Evolutionary conservation across 2,113 vertebrate genomes (phyloP).

Genomic region (Brachirus orientalis): DNA sequence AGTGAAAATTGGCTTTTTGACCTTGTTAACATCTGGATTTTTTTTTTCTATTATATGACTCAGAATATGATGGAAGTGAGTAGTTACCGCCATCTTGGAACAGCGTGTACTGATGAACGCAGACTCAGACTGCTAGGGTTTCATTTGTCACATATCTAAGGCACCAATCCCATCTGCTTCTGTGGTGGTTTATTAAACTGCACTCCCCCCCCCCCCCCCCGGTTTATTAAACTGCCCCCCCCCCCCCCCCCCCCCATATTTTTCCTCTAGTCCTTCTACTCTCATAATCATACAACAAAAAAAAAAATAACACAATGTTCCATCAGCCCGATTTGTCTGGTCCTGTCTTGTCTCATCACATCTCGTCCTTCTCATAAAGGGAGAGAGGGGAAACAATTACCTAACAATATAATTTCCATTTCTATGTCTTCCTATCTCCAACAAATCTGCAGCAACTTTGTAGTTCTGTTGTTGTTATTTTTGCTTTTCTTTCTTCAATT

Average conservation of each 20-base stretch:
- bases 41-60: too few species aligned
- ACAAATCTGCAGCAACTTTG: background rate
- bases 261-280: background rate
- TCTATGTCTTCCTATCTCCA: background rate
- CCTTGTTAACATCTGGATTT: too few species aligned
- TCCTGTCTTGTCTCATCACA: conserved; percentile 2
- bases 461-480: background rate
- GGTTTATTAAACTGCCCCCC: too few species aligned
- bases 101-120: background rate
- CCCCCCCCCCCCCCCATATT: too few species aligned
- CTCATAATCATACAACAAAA: background rate
- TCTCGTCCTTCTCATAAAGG: conserved; percentile 1
- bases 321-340: background rate
- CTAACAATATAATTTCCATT: background rate
- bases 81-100: too few species aligned
- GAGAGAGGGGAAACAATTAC: background rate
- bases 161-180: background rate
- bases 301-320: background rate
- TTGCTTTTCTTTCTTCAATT: background rate
- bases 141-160: background rate
- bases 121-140: background rate
- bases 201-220: too few species aligned
- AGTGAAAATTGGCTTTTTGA: too few species aligned
- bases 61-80: too few species aligned
- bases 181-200: too few species aligned